Evolutionary conservation across 2,888 invertebrate genomes (phyloP).

Genomic region (Zelleria hepariella): DNA sequence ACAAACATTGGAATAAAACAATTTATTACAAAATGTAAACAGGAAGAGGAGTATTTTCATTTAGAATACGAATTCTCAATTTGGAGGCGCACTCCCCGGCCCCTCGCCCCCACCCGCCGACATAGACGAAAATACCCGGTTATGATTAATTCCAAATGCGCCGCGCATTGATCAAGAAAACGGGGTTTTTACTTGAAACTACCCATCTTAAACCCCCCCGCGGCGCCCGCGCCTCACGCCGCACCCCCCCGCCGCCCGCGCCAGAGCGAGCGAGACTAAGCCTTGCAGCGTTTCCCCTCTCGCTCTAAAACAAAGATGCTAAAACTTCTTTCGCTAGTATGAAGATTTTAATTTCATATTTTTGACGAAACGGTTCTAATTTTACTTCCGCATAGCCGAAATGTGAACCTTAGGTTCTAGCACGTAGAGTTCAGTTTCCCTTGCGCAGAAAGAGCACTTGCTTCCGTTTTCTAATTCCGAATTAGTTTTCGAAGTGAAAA

Average conservation of each 20-base stretch:
- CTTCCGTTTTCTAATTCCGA: conserved; percentile 67
- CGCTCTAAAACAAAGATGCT: conserved; percentile 73
- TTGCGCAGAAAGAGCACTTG: conserved; percentile 37
- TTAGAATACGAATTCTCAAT: conserved; percentile 68
- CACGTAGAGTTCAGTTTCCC: conserved; percentile 20
- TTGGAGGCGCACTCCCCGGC: conserved; percentile 21
- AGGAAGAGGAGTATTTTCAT: conserved; percentile 71
- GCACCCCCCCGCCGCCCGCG: conserved; percentile 24
- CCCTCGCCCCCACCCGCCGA: conserved; percentile 29
- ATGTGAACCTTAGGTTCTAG: conserved; percentile 18
- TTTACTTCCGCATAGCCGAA: conserved; percentile 29
- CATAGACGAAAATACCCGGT: conserved; percentile 72
- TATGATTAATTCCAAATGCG: conserved; percentile 73
- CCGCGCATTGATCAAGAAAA: conserved; percentile 70
- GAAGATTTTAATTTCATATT: conserved; percentile 74
- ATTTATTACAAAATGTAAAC: conserved; percentile 72
- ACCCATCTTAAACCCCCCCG: conserved; percentile 54
- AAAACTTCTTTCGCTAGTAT: conserved; percentile 73
- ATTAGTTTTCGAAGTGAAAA: conserved; percentile 73
- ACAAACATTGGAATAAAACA: conserved; percentile 64
- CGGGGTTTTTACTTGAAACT: conserved; percentile 71
- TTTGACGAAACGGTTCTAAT: conserved; percentile 72
- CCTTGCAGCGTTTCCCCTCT: conserved; percentile 56
- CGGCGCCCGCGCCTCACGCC: conserved; percentile 2
- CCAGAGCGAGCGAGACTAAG: conserved; percentile 57